phyloP scores from a whole-genome alignment of 2,797 vertebrate genomes.

The Gadopsis bispinosus region DNA sequence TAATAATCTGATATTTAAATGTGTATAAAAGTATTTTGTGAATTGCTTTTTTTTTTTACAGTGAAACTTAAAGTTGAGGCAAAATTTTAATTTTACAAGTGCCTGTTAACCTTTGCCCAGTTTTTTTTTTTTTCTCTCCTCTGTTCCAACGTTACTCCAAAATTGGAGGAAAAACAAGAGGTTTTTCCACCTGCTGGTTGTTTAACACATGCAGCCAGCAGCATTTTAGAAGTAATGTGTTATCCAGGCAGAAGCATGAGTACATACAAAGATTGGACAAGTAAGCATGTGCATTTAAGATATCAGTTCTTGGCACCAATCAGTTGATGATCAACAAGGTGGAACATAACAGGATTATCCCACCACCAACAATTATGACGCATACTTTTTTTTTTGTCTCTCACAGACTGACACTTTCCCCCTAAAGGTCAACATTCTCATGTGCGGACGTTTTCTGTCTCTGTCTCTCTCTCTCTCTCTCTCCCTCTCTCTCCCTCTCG shows the following conservation, averaged over 20 bases:
- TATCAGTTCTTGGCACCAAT: neutral
- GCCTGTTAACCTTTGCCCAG: neutral
- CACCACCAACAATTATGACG: neutral
- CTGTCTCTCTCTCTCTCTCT: neutral
- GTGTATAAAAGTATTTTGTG: neutral
- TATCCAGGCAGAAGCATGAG: neutral
- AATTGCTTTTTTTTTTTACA: neutral
- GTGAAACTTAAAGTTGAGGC: neutral
- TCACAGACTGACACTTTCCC: neutral
- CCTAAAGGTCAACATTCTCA: conserved; percentile 3
- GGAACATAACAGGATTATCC: conserved; percentile 12
- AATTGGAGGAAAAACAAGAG: neutral
- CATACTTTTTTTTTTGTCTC: neutral
- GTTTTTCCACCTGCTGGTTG: conserved; percentile 5
- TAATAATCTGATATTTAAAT: neutral
- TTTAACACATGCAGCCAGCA: neutral
- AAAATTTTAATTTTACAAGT: neutral
- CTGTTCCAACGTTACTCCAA: neutral
- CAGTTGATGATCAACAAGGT: neutral
- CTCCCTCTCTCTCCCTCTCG: neutral
- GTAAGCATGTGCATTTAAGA: neutral
- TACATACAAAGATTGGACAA: neutral
- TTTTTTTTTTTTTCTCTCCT: neutral
- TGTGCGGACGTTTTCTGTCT: conserved; percentile 9
- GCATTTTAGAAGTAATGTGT: neutral